phyloP scores from a whole-genome alignment of 1,140 invertebrate genomes.

The Ephestia elutella region DNA sequence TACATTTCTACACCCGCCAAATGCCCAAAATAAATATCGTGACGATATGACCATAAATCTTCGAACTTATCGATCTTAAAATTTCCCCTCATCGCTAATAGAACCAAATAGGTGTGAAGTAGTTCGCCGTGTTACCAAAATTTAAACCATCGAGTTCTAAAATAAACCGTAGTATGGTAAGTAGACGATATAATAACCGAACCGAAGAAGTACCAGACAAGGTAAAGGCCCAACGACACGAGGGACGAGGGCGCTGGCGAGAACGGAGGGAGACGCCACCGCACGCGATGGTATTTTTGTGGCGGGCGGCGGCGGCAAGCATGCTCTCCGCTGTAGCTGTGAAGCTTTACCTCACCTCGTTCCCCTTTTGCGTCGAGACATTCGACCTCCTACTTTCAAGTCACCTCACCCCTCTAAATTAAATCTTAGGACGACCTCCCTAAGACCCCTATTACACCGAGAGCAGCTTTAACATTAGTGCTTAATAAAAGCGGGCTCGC shows the following conservation, averaged over 20 bases:
- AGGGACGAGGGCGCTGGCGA: constrained; percentile 14
- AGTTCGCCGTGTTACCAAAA: background rate
- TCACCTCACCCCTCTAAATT: constrained; percentile 27
- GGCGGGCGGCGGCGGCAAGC: constrained; percentile 42
- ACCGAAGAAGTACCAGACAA: too few species aligned
- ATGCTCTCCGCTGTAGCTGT: constrained; percentile 39
- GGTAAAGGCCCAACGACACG: constrained; percentile 6
- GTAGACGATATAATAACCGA: background rate
- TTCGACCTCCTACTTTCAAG: constrained; percentile 29
- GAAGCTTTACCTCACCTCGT: constrained; percentile 46
- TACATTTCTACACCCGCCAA: too few species aligned
- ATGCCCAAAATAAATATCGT: too few species aligned
- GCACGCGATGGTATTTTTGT: constrained; percentile 39
- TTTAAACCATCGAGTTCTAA: constrained; percentile 15
- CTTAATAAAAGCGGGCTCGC: constrained; percentile 63
- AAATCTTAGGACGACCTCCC: constrained; percentile 39
- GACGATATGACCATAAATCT: too few species aligned
- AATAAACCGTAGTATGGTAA: constrained; percentile 10
- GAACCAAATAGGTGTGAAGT: too few species aligned
- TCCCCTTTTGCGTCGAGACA: constrained; percentile 67
- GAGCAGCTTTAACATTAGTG: constrained; percentile 37
- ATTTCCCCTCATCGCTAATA: too few species aligned
- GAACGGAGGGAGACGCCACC: constrained; percentile 23
- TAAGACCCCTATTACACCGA: constrained; percentile 50
- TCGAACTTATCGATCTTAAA: too few species aligned